Base-by-base conservation (phyloP, 2,888 invertebrate species). In the Caenorhabditis imperialis region DNA sequence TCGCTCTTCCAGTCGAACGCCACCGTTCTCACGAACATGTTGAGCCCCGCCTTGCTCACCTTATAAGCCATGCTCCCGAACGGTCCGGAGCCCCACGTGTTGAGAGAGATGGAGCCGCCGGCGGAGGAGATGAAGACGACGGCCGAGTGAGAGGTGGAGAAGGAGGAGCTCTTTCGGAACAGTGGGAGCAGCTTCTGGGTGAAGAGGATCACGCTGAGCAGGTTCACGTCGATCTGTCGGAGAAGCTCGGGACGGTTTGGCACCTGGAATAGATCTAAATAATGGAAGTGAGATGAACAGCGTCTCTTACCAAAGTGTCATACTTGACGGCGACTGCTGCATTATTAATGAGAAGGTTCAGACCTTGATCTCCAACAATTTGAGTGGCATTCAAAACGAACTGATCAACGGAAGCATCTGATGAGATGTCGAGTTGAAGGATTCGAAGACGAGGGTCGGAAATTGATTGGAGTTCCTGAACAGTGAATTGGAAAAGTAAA, bases 211-310 rank as follows among this genome's bases (percentile, higher is more conserved):
- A 76, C 67, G 8, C 61, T 54, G 23, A 74, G 27, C 0, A 93
- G 92, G 88, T 95, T 95, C 1, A 93, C 91, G 7, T 91, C 90
- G 78, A 93, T 92, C 67, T 92, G 91, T 12, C 93, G 92, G 57
- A 92, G 85, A 80, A 95, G 93, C 3, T 40, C 27, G 0, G 40
- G 7, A 5, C 79, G 57, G 30, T 93, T 92, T 12, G 70, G 55
- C 3, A 35, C 22, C 37, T 61, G 45, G 16, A 40, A 27, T 5
- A 37, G 48, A 7, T 25, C 25, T 25, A 8, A 25, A 25, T 8
- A 44, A 8, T 4, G 23, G 3, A 18, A 22, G 7, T 16, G 6
- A 18, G 27, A 5, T 5, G 37, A 47, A 33, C 20, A 8, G 16
- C 6, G 23, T 23, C 40, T 1, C 23, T 22, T 35, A 22, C 25